These are phyloP conservation scores for Eucera pruinosa DNA, from an alignment of 2,888 invertebrate genomes.

Conservation along the genomic window DNA sequence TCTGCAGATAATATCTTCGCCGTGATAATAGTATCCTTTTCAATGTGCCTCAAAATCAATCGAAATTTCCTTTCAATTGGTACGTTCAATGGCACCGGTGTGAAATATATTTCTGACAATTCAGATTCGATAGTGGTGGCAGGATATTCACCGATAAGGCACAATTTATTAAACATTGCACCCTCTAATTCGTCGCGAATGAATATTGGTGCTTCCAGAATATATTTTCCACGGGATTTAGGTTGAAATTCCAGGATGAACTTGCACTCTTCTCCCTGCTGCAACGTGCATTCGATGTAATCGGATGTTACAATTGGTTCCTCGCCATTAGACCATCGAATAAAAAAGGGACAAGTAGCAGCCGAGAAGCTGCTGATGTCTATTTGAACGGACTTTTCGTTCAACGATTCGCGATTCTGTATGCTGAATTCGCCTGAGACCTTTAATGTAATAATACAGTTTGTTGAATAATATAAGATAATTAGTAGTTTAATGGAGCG, in stretches of 20 bases:
- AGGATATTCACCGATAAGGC: conserved; percentile 75
- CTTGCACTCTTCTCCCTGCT: conserved; percentile 68
- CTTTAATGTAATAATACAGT: background rate
- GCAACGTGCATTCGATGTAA: conserved; percentile 70
- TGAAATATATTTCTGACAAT: conserved; percentile 76
- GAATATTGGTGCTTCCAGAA: conserved; percentile 78
- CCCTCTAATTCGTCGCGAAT: conserved; percentile 75
- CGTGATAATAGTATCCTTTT: conserved; percentile 51
- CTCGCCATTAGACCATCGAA: conserved; percentile 70
- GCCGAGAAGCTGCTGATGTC: conserved; percentile 71
- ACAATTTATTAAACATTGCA: conserved; percentile 79
- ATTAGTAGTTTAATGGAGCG: too few species aligned
- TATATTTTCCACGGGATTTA: conserved; percentile 68
- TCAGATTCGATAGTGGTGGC: conserved; percentile 74
- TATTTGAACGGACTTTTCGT: conserved; percentile 72
- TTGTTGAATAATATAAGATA: too few species aligned
- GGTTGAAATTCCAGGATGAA: conserved; percentile 77
- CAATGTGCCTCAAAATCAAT: conserved; percentile 63
- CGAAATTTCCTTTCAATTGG: conserved; percentile 66
- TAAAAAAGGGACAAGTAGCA: conserved; percentile 71
- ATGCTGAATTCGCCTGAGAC: conserved; percentile 43
- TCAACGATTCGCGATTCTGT: conserved; percentile 25
- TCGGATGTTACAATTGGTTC: conserved; percentile 47
- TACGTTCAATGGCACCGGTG: conserved; percentile 77
- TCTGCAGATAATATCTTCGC: conserved; percentile 51